Percentiles rank a stretch among this genome's conserved stretches.
These are phyloP conservation scores for Operophtera brumata DNA, from an alignment of 2,888 invertebrate species.

Conservation along the genomic window DNA sequence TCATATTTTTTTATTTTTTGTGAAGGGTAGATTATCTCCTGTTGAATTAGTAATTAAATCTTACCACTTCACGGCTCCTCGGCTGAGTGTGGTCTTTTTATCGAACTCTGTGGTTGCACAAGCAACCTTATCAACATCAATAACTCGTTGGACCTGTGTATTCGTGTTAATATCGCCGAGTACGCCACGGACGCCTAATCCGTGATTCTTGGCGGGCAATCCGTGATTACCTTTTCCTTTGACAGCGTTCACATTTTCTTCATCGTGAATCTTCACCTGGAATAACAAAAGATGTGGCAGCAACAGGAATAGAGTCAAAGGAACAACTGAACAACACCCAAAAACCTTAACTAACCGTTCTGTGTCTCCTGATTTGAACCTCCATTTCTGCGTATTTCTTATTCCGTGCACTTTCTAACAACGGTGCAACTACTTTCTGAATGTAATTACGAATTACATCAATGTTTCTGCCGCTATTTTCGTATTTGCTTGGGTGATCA, in stretches of 20 bases:
- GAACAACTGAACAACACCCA: background rate
- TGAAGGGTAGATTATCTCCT: constrained; percentile 22
- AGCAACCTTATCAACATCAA: constrained; percentile 57
- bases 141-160: constrained; percentile 57
- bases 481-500: background rate
- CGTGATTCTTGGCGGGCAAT: constrained; percentile 56
- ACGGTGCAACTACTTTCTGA: constrained; percentile 17
- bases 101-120: constrained; percentile 61
- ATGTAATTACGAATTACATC: constrained; percentile 23
- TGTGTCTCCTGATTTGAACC: constrained; percentile 55
- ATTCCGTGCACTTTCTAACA: constrained; percentile 1
- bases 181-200: constrained; percentile 60
- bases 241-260: constrained; percentile 61
- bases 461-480: constrained; percentile 1
- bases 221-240: constrained; percentile 56
- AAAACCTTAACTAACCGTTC: constrained; percentile 49
- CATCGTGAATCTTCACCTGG: constrained; percentile 60
- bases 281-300: constrained; percentile 4
- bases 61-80: constrained; percentile 53
- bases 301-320: background rate
- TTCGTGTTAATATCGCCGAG: constrained; percentile 71
- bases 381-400: constrained; percentile 47
- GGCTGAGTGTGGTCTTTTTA: constrained; percentile 56
- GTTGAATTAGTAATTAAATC: background rate
- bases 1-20: no score